phyloP scores from a whole-genome alignment of 2,797 vertebrate species.

The Cirrhinus mrigala region DNA sequence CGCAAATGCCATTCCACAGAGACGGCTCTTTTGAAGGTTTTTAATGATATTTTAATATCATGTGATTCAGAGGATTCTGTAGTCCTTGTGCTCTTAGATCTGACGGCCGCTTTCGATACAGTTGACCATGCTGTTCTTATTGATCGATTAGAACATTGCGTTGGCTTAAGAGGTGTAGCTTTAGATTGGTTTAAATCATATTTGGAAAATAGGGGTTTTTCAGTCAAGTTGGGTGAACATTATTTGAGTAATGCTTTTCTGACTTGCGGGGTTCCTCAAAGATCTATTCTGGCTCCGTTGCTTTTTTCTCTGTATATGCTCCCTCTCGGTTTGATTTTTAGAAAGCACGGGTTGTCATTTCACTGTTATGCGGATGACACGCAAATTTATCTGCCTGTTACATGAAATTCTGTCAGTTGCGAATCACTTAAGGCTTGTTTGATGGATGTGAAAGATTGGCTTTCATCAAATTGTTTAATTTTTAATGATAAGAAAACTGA shows the following conservation, averaged over 20 bases:
- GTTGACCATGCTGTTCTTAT: no score
- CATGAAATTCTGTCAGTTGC: background rate
- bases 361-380: background rate
- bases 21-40: background rate
- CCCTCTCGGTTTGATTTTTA: background rate
- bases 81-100: no score
- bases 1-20: background rate
- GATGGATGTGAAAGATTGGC: no score
- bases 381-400: background rate
- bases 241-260: background rate
- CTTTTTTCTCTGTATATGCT: background rate
- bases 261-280: background rate
- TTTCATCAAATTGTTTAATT: no score
- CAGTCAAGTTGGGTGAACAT: background rate
- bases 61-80: no score
- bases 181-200: no score
- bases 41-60: background rate
- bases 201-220: no score
- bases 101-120: no score
- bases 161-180: no score
- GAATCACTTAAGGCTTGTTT: no score
- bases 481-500: no score
- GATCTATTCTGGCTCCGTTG: background rate
- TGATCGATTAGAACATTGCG: no score
- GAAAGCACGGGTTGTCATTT: background rate